A percentile compares a stretch with the other conserved stretches of the same genome.
These are phyloP conservation scores for Phania funesta DNA, from an alignment of 2,888 invertebrate species.

Conservation along the genomic window DNA sequence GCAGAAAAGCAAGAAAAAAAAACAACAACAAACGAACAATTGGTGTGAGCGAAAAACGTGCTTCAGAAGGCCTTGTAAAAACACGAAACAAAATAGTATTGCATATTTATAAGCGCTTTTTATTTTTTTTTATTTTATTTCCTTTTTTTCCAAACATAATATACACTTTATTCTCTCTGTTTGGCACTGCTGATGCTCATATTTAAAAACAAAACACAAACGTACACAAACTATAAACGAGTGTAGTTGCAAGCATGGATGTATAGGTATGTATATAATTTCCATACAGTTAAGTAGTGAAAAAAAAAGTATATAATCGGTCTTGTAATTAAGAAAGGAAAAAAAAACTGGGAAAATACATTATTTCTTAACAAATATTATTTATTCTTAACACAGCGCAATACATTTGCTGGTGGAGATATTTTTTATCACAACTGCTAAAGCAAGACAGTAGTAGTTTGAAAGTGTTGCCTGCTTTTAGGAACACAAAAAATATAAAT, in stretches of 20 bases:
- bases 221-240: background rate
- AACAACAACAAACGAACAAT: background rate
- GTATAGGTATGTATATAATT: background rate
- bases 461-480: constrained; percentile 39
- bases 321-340: constrained; percentile 61
- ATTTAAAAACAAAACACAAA: constrained; percentile 3
- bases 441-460: background rate
- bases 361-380: constrained; percentile 32
- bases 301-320: constrained; percentile 47
- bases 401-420: background rate
- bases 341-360: constrained; percentile 18
- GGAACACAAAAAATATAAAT: background rate
- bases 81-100: constrained; percentile 62
- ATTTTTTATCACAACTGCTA: background rate
- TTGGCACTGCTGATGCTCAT: constrained; percentile 48
- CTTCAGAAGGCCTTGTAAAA: constrained; percentile 46
- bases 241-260: background rate
- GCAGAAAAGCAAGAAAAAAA: constrained; percentile 31
- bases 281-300: constrained; percentile 45
- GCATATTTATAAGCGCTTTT: constrained; percentile 64
- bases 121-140: background rate
- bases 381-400: background rate
- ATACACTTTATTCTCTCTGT: constrained; percentile 4
- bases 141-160: background rate
- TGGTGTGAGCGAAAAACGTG: constrained; percentile 21